These are phyloP conservation scores for Acanthosoma haemorrhoidale DNA, from an alignment of 2,888 invertebrate species.

Conservation along the genomic window DNA sequence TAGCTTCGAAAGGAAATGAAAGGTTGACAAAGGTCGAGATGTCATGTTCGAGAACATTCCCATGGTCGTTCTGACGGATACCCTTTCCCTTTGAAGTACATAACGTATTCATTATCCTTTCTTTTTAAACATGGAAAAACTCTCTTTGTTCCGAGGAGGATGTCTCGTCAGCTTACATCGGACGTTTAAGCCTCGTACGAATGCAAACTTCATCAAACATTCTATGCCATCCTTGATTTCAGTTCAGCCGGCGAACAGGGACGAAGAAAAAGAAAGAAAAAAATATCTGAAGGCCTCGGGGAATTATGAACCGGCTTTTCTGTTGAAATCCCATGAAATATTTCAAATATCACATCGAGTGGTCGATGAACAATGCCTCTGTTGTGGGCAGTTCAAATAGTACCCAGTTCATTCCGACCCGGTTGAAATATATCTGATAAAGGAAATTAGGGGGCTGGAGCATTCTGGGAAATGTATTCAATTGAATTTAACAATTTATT, in stretches of 20 bases:
- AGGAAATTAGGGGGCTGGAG: too few relatives aligned
- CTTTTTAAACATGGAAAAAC: constrained; percentile 6
- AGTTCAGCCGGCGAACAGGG: background rate
- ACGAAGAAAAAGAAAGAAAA: background rate
- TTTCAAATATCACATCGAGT: too few relatives aligned
- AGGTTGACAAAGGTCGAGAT: too few relatives aligned
- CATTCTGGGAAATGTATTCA: too few relatives aligned
- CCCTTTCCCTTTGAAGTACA: background rate
- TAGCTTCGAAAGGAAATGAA: too few relatives aligned
- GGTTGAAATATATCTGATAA: too few relatives aligned
- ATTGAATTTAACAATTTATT: too few relatives aligned
- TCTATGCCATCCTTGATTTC: background rate
- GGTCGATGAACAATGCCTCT: too few relatives aligned
- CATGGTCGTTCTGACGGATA: too few relatives aligned
- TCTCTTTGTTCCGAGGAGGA: background rate
- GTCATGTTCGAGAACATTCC: too few relatives aligned
- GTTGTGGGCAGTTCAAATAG: too few relatives aligned
- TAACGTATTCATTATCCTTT: background rate
- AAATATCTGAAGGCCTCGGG: background rate
- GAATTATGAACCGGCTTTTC: background rate
- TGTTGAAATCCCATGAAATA: background rate
- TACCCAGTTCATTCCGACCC: too few relatives aligned
- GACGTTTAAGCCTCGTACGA: background rate
- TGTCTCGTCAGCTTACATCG: background rate
- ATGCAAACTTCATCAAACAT: background rate